Conservation (phyloP, 2,888 invertebrate species). For the Spodoptera exigua region DNA sequence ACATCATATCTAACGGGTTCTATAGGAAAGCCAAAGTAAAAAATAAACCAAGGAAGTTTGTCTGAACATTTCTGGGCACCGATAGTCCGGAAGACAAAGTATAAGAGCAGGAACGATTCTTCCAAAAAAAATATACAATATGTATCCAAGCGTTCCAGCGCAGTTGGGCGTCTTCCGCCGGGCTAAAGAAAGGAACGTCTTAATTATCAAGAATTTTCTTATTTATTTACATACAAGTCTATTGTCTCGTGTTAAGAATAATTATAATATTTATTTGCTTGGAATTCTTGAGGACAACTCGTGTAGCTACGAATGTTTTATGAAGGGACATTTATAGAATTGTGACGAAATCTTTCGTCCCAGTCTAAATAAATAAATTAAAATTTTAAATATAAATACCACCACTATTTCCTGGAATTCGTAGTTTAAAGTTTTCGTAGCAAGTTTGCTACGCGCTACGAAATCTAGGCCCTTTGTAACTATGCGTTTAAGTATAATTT, state of each 20-base stretch:
- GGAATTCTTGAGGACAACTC: slow-evolving; percentile 16
- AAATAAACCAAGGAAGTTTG: not conserved
- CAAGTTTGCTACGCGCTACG: slow-evolving; percentile 23
- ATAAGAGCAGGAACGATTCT: slow-evolving; percentile 5
- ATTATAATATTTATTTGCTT: slow-evolving; percentile 15
- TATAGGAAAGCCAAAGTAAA: no score
- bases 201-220: slow-evolving; percentile 14
- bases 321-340: not conserved
- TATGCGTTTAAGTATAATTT: not conserved
- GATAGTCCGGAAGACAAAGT: slow-evolving; percentile 24
- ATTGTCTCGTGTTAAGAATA: slow-evolving; percentile 18
- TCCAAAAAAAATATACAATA: slow-evolving; percentile 37
- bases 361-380: no score
- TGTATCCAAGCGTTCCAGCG: slow-evolving; percentile 15
- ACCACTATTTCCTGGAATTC: not conserved
- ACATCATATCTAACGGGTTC: no score
- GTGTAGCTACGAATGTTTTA: slow-evolving; percentile 19
- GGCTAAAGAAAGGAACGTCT: slow-evolving; percentile 1
- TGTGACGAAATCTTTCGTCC: not conserved
- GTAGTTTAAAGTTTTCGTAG: slow-evolving; percentile 17
- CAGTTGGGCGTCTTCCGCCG: slow-evolving; percentile 40
- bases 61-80: not conserved
- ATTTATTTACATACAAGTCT: slow-evolving; percentile 27
- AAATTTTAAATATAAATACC: not conserved
- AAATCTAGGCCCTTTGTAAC: not conserved